These are phyloP conservation scores for Trichopoda pennipes DNA, from an alignment of 2,888 invertebrate species.

Conservation along the genomic window DNA sequence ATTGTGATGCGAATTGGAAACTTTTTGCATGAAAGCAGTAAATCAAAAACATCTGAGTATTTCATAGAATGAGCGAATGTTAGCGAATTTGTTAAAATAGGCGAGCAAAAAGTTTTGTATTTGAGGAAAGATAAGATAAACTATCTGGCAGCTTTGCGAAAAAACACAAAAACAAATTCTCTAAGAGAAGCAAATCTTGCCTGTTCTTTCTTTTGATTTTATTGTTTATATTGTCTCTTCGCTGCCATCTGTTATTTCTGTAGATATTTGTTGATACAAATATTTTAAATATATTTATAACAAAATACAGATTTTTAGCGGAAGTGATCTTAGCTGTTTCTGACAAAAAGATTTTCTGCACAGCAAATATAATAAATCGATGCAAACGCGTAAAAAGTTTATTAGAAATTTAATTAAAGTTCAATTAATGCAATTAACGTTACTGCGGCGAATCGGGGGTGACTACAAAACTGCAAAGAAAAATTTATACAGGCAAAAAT, in stretches of 20 bases:
- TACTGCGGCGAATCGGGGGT: conserved; percentile 41
- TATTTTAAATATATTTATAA: neutral
- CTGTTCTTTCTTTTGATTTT: neutral
- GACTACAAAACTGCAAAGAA: conserved; percentile 47
- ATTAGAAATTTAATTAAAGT: conserved; percentile 42
- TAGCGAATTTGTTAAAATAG: no score
- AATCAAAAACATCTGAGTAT: no score
- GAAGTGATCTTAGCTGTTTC: conserved; percentile 38
- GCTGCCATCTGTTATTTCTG: conserved; percentile 1
- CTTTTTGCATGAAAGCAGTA: no score
- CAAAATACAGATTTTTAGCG: conserved; percentile 20
- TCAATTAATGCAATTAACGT: conserved; percentile 50
- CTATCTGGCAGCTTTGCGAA: neutral
- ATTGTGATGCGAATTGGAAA: no score
- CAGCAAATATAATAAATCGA: conserved; percentile 33
- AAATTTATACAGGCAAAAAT: conserved; percentile 33
- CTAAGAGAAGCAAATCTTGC: neutral
- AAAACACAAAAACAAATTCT: neutral
- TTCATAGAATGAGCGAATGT: no score
- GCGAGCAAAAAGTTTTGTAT: no score
- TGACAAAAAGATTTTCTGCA: conserved; percentile 6
- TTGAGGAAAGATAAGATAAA: no score
- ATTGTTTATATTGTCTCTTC: no score
- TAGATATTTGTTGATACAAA: conserved; percentile 13
- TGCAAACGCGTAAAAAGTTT: conserved; percentile 58